Base-by-base conservation (phyloP, 2,113 vertebrate species). In the Melanostigma gelatinosum region DNA sequence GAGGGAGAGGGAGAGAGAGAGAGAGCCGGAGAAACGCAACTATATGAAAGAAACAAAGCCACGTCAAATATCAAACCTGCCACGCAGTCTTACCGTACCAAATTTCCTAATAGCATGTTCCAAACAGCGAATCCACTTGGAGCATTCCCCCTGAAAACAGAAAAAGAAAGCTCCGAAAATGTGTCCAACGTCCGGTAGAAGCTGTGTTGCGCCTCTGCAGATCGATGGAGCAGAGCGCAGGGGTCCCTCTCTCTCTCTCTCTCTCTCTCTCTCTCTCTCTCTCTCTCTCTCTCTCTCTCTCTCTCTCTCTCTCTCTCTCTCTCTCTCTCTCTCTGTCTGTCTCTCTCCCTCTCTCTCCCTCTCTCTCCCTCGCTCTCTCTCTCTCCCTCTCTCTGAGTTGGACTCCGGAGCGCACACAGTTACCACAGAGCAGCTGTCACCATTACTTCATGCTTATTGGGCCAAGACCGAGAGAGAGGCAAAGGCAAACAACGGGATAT, bases 31-130 rank as follows among this genome's bases (percentile, higher is more conserved):
- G 54, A 46, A 57, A 40, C 18, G 12, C 80, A 62, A 52, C 34
- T 20, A 20, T 34, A 64, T 48, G 20, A 8, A 57, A 40, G 48
- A 54, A 46, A 38, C 4, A 8, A 24, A n/a, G 12, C n/a, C 8
- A 72, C 24, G 22, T 22, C 36, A 38, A 13, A 57, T 44, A 24
- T 13, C 44, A 66, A 2, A 61, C 52, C 73, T 1, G 69, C 13
- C 29, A 64, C 34, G 61, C 86, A 12, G 72, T 93, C 90, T 93
- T 91, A 94, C 90, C 92, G 92, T 94, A 94, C 93, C 94, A 93
- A 77, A 87, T 84, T 90, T 72, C 40, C 88, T 63, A 85, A 84
- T 12, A 77, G 83, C 94, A 95, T 94, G 85, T 40, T 91, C 83
- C 85, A 76, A 78, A 34, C 60, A 32, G n/a, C 1, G 44, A 16